Evolutionary conservation across 2,797 vertebrate species (phyloP), one percentile per base, ranked within the genome.

Genomic region (Pagetopsis macropterus): DNA sequence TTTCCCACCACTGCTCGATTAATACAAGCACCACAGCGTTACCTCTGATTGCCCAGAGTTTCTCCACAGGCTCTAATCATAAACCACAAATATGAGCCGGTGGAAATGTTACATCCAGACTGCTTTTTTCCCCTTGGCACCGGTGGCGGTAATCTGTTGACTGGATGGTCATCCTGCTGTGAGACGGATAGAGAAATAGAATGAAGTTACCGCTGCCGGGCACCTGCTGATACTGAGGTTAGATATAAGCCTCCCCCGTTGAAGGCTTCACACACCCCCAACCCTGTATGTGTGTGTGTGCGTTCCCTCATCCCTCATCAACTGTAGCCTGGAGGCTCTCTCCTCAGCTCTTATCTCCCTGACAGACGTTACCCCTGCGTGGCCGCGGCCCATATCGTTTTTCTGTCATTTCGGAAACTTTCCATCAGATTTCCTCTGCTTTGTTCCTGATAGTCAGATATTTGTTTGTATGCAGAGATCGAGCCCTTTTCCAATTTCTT

Each of bases 261-360:
- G 77, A 73, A 54, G 46, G 43, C 68, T 67, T 65, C 70, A 21
- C 62, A 56, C 64, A 11, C 65, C 43, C 37, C 31, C 51, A 1
- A 27, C 40, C 21, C 4, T 37, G 4, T 59, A 1, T 69, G 70
- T 59, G 59, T 51, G 45, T 57, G 54, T 74, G 78, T 81, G 70
- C 72, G 50, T 72, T 82, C 76, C 68, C 76, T 59, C n/a, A 19
- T 19, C 19, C 19, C 19, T 19, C 19, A 19, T 90, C 88, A 90
- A 85, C 54, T 17, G 4, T 4, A 64, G 82, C 83, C 85, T 43
- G 71, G 48, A 81, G 85, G 65, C 49, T 50, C 68, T 83, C 72
- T 69, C 62, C 77, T 80, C 71, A 2, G 71, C 84, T 74, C 86
- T 90, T 90, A 90, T 91, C 90, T 83, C 65, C 4, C 77, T 68